A percentile compares a stretch with the other conserved stretches of the same genome.
Conservation (phyloP, 2,888 invertebrate genomes). For the Drosophila hamatofila region DNA sequence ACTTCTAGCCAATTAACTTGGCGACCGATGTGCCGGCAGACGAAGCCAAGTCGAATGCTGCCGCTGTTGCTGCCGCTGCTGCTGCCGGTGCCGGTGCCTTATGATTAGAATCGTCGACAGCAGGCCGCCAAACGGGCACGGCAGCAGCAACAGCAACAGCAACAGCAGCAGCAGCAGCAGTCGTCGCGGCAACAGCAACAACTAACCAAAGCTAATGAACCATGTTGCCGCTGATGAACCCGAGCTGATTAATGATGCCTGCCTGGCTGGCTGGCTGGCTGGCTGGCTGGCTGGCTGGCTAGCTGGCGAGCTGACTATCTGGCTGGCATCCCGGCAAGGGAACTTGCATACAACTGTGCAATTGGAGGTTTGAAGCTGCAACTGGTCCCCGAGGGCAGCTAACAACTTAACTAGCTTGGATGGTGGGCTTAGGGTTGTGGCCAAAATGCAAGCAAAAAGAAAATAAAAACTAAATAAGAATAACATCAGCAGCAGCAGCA, state of each 20-base stretch:
- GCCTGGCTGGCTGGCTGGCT: slow-evolving; percentile 28
- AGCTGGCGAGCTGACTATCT: slow-evolving; percentile 21
- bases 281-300: slow-evolving; percentile 20
- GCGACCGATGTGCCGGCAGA: slow-evolving; percentile 41
- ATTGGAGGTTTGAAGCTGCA: slow-evolving; percentile 33
- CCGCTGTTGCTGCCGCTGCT: slow-evolving; percentile 9
- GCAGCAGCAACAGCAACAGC: slow-evolving; percentile 24
- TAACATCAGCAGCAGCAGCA: not conserved
- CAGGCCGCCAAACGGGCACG: slow-evolving; percentile 68
- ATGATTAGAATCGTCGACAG: slow-evolving; percentile 79
- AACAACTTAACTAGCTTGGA: slow-evolving; percentile 78
- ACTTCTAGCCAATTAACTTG: slow-evolving; percentile 79
- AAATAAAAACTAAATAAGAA: not conserved
- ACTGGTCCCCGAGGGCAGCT: slow-evolving; percentile 64
- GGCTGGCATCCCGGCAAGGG: slow-evolving; percentile 29
- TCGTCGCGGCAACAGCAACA: slow-evolving; percentile 51
- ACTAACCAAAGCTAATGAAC: slow-evolving; percentile 79
- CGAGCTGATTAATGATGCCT: slow-evolving; percentile 77
- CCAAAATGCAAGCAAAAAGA: slow-evolving; percentile 16
- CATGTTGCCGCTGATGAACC: slow-evolving; percentile 80
- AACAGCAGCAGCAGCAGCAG: slow-evolving; percentile 32
- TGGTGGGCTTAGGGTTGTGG: slow-evolving; percentile 71
- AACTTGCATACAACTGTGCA: slow-evolving; percentile 48
- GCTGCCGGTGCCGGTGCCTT: slow-evolving; percentile 64
- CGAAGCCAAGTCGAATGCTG: slow-evolving; percentile 34